phyloP scores from a whole-genome alignment of 1,140 invertebrate species.

The Drosophila pachea region DNA sequence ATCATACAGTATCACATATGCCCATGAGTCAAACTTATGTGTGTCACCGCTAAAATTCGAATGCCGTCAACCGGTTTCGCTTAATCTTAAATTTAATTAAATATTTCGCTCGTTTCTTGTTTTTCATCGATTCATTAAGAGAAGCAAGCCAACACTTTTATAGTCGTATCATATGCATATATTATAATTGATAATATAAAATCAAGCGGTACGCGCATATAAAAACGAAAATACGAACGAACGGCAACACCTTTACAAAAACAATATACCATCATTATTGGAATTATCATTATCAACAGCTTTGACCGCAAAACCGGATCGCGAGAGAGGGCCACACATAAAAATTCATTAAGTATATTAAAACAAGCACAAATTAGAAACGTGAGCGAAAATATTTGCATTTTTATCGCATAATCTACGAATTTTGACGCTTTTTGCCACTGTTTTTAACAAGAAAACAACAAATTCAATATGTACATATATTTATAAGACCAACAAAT shows the following conservation, averaged over 20 bases:
- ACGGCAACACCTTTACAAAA: slow-evolving; percentile 74
- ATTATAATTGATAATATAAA: slow-evolving; percentile 66
- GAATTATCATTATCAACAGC: slow-evolving; percentile 75
- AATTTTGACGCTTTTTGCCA: slow-evolving; percentile 77
- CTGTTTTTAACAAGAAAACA: slow-evolving; percentile 61
- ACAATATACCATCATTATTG: slow-evolving; percentile 70
- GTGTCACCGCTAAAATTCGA: not conserved
- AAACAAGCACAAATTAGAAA: slow-evolving; percentile 77
- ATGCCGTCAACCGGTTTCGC: slow-evolving; percentile 40
- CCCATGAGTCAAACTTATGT: not conserved
- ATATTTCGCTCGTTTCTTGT: slow-evolving; percentile 33
- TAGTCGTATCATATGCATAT: slow-evolving; percentile 64
- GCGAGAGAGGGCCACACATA: slow-evolving; percentile 33
- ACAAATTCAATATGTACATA: slow-evolving; percentile 35
- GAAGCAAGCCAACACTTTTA: slow-evolving; percentile 60
- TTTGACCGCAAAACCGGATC: slow-evolving; percentile 68
- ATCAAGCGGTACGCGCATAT: slow-evolving; percentile 44
- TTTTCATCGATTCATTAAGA: slow-evolving; percentile 50
- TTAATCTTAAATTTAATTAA: slow-evolving; percentile 48
- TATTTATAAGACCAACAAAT: slow-evolving; percentile 43
- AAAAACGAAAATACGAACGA: slow-evolving; percentile 47
- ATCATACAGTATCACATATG: not conserved
- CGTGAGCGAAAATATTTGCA: slow-evolving; percentile 53
- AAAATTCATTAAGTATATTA: slow-evolving; percentile 76
- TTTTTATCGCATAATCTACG: slow-evolving; percentile 74